Evolutionary conservation across 2,888 invertebrate species (phyloP).

Genomic region (Conchocele bisecta): DNA sequence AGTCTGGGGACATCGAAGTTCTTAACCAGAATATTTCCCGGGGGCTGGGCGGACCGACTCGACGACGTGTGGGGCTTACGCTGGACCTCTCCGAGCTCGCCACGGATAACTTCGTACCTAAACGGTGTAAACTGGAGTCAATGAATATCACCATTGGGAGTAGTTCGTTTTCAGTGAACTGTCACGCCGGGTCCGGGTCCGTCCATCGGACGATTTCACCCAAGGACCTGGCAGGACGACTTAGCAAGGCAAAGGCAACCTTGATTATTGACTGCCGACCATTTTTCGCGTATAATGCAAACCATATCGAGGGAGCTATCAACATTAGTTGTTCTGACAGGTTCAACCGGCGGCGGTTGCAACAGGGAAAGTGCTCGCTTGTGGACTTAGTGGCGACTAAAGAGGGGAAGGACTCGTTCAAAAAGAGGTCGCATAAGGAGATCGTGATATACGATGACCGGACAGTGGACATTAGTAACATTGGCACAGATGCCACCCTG

Average conservation of each 20-base stretch:
- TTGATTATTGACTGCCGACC: conserved; percentile 88
- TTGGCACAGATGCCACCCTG: conserved; percentile 85
- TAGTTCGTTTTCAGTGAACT: conserved; percentile 48
- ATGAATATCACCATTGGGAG: too few relatives aligned
- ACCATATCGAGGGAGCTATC: conserved; percentile 87
- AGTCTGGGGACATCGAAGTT: conserved; percentile 74
- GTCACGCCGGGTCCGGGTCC: conserved; percentile 25
- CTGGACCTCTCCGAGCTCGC: conserved; percentile 51
- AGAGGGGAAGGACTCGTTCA: conserved; percentile 87
- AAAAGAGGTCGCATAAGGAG: conserved; percentile 85
- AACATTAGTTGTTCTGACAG: conserved; percentile 89
- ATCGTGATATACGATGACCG: conserved; percentile 89
- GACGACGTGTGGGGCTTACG: conserved; percentile 47
- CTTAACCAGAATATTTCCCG: conserved; percentile 63
- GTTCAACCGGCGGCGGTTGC: conserved; percentile 87
- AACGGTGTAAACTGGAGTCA: conserved; percentile 70
- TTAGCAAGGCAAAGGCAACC: conserved; percentile 67
- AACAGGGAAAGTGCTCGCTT: conserved; percentile 87
- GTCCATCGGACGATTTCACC: conserved; percentile 65
- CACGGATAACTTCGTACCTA: conserved; percentile 55
- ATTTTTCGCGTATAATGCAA: conserved; percentile 88
- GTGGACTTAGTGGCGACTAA: conserved; percentile 87
- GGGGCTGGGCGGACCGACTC: conserved; percentile 35
- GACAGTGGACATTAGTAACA: conserved; percentile 85
- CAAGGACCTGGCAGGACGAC: conserved; percentile 66